Percentiles rank a stretch among this genome's conserved stretches.
phyloP scores from a whole-genome alignment of 2,888 invertebrate species.

The Papilio elwesi region DNA sequence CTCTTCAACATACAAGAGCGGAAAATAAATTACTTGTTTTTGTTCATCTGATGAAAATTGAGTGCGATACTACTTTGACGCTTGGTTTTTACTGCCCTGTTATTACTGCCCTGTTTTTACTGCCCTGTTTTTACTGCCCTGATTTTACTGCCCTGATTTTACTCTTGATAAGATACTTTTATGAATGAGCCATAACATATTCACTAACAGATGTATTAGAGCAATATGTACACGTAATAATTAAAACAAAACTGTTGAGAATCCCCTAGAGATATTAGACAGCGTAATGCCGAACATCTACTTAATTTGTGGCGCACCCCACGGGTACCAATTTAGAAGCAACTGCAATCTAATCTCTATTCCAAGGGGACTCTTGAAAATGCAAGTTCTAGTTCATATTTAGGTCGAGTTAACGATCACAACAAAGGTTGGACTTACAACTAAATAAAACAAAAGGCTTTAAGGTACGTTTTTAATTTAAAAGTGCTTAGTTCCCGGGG shows the following conservation, averaged over 20 bases:
- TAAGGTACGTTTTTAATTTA: too few species aligned
- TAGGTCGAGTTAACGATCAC: too few species aligned
- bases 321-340: neutral
- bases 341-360: neutral
- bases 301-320: neutral
- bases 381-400: neutral
- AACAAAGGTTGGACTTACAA: too few species aligned
- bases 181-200: neutral
- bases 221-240: neutral
- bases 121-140: too few species aligned
- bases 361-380: conserved; percentile 2
- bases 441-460: too few species aligned
- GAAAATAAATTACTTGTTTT: conserved; percentile 8
- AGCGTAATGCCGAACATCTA: neutral
- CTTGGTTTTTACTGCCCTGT: too few species aligned
- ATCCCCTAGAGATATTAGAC: conserved; percentile 9
- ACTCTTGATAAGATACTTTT: too few species aligned
- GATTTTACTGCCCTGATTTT: too few species aligned
- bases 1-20: conserved; percentile 12
- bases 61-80: neutral
- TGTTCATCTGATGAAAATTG: conserved; percentile 9
- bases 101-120: too few species aligned
- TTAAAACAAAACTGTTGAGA: neutral
- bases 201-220: neutral
- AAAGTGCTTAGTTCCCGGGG: too few species aligned